Evolutionary conservation across 2,113 vertebrate genomes (phyloP), one percentile per base, ranked within the genome.

Genomic region (Sprattus sprattus): DNA sequence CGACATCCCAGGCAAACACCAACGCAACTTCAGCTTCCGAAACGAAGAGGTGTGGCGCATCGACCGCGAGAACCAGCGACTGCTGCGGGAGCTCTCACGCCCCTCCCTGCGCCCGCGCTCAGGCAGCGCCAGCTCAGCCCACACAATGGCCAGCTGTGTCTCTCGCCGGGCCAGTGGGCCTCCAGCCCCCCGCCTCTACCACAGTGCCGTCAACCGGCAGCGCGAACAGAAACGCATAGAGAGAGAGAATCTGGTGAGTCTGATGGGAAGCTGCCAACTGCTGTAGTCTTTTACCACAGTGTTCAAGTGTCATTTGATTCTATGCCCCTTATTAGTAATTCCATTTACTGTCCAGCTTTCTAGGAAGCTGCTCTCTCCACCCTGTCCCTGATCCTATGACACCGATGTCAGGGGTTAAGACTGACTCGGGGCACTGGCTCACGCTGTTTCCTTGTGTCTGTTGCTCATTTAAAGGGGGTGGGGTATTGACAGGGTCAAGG

Each of bases 171-270:
- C 0, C 11, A 94, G 32, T 93, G 93, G 89, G 0, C 46, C 86
- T 57, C 25, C 87, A 0, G 45, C 92, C 0, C 54, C 90, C n/a
- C 95, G 92, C 32, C 85, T 95, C 28, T 95, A 96, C 89, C 97
- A 98, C 90, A 98, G 91, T 83, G 95, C 96, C 82, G 90, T 99
- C 88, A 98, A 98, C 93, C 95, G 98, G 86, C 96, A 97, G 83
- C 95, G 94, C 45, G 96, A 98, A 83, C 97, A 99, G 45, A 95
- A 96, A 71, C 96, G 97, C 84, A 99, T 99, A 64, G 97, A 98
- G 87, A 96, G 92, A 88, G 97, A 99, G 78, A 99, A 99, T 91
- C 87, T 97, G 95, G 98, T 99, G 89, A 97, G 96, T 92, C 0
- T 67, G 22, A n/a, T 0, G 60, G 22, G 25, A n/a, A 10, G 22